phyloP scores from a whole-genome alignment of 2,888 invertebrate species.

The Diarsia brunnea region DNA sequence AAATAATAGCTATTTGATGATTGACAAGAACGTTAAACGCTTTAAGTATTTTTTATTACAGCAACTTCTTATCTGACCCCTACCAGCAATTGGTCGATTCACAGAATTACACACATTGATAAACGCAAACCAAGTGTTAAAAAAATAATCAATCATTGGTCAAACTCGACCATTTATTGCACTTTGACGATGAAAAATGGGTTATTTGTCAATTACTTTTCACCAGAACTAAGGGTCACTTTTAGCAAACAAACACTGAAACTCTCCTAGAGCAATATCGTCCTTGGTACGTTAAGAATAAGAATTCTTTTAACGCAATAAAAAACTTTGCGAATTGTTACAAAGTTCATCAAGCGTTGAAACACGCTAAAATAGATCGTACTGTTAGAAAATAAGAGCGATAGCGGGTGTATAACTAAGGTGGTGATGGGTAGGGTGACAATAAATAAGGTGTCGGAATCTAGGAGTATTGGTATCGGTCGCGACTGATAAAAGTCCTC shows the following conservation, averaged over 20 bases:
- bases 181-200: slow-evolving; percentile 67
- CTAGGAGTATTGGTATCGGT: slow-evolving; percentile 86
- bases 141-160: slow-evolving; percentile 70
- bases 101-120: slow-evolving; percentile 45
- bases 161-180: slow-evolving; percentile 67
- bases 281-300: slow-evolving; percentile 43
- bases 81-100: slow-evolving; percentile 42
- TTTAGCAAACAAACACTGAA: slow-evolving; percentile 23
- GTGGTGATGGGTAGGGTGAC: slow-evolving; percentile 77
- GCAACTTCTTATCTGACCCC: slow-evolving; percentile 41
- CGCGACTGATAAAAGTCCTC: slow-evolving; percentile 87
- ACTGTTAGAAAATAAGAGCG: slow-evolving; percentile 21
- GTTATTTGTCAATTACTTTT: slow-evolving; percentile 74
- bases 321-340: slow-evolving; percentile 21
- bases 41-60: slow-evolving; percentile 7
- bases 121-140: slow-evolving; percentile 53
- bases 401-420: slow-evolving; percentile 5
- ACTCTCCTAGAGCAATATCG: slow-evolving; percentile 31
- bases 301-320: slow-evolving; percentile 49
- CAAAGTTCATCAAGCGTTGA: slow-evolving; percentile 18
- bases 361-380: slow-evolving; percentile 42
- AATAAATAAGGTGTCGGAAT: slow-evolving; percentile 85
- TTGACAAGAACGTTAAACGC: slow-evolving; percentile 1
- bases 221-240: slow-evolving; percentile 65
- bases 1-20: not conserved